Conservation (phyloP, 2,113 vertebrate genomes). For the Corythaixoides concolor region DNA sequence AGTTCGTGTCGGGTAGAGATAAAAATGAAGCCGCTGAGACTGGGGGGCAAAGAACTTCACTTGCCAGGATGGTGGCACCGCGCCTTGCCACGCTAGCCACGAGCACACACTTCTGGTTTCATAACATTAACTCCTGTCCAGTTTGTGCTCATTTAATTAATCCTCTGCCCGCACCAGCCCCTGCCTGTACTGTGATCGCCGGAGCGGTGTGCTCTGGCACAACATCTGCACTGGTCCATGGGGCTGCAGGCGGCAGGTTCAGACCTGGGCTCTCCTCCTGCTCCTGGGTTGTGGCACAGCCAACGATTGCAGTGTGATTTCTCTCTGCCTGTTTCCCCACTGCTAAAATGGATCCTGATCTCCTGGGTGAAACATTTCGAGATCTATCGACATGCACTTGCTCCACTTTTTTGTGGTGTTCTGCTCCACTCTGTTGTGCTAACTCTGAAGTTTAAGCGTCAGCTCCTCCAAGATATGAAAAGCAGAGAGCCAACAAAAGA, state of each 20-base stretch:
- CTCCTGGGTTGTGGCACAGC: background rate
- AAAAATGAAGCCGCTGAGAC: background rate
- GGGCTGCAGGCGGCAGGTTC: background rate
- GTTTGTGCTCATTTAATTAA: background rate
- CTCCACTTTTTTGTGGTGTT: background rate
- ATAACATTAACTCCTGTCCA: background rate
- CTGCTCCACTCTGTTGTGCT: background rate
- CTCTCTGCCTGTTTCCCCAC: background rate
- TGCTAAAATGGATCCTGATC: background rate
- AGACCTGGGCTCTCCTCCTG: background rate
- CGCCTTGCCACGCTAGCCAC: background rate
- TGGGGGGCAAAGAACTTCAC: background rate
- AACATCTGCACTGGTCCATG: background rate
- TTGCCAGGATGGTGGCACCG: fast-evolving
- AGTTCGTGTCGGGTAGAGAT: background rate
- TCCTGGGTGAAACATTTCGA: background rate
- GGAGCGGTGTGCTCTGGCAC: background rate
- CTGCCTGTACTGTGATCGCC: background rate
- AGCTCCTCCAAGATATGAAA: background rate
- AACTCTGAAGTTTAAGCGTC: background rate
- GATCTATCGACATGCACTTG: fast-evolving
- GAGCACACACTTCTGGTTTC: fast-evolving
- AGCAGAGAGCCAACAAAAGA: background rate
- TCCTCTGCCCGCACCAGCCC: background rate
- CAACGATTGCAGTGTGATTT: too few species aligned